phyloP scores from a whole-genome alignment of 2,888 invertebrate species.

The Scaptomyza tumidula region DNA sequence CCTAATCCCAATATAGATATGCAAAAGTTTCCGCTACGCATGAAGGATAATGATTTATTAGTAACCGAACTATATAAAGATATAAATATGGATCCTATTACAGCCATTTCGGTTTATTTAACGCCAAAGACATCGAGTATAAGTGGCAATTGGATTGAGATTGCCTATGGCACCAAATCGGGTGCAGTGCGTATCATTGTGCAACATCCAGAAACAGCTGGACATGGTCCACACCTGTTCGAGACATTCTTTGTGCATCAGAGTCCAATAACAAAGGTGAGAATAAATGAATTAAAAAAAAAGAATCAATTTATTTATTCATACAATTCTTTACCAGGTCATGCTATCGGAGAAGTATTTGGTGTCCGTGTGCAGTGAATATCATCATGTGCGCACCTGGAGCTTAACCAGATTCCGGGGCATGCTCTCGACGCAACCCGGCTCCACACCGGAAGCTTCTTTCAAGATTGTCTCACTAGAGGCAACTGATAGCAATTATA shows the following conservation, averaged over 20 bases:
- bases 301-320: background rate
- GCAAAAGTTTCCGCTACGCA: constrained; percentile 99
- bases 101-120: constrained; percentile 98
- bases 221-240: constrained; percentile 98
- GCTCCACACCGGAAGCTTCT: constrained; percentile 98
- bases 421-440: constrained; percentile 99
- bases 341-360: constrained; percentile 97
- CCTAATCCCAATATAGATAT: constrained; percentile 88
- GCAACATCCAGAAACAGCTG: constrained; percentile 99
- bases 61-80: constrained; percentile 98
- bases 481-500: constrained; percentile 88
- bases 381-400: constrained; percentile 99
- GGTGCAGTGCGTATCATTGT: constrained; percentile 98
- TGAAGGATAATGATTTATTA: constrained; percentile 99
- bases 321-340: constrained; percentile 86
- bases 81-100: constrained; percentile 97
- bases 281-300: no score
- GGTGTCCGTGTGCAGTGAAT: constrained; percentile 98
- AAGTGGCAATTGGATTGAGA: constrained; percentile 99
- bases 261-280: constrained; percentile 96
- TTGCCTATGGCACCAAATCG: constrained; percentile 98
- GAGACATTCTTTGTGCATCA: constrained; percentile 99
- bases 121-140: constrained; percentile 99
- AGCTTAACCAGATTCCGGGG: constrained; percentile 98
- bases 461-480: constrained; percentile 90